A percentile compares a stretch with the other conserved stretches of the same genome.
These are phyloP conservation scores for Hippoglossus hippoglossus DNA, from an alignment of 2,797 vertebrate genomes.

Conservation along the genomic window DNA sequence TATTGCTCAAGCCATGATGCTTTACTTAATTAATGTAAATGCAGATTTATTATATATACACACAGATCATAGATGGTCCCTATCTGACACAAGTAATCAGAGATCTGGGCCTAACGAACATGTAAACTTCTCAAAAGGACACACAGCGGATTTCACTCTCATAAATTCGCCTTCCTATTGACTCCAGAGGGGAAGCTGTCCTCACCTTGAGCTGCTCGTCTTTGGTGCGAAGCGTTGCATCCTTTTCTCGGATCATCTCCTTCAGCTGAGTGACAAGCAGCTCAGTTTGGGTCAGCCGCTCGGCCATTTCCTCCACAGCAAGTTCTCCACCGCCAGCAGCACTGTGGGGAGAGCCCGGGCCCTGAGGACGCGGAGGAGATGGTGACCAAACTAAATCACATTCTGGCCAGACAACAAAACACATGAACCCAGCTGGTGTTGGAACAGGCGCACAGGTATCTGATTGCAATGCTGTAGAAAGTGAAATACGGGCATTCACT, in stretches of 20 bases:
- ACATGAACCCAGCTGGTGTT: not conserved
- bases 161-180: no score
- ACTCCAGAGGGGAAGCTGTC: not conserved
- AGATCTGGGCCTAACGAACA: no score
- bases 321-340: conserved; percentile 36
- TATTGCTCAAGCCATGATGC: no score
- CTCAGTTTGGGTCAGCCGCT: conserved; percentile 87
- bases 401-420: no score
- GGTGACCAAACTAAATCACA: no score
- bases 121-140: no score
- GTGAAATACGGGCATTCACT: not conserved
- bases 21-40: no score
- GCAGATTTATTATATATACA: no score
- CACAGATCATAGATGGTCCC: no score
- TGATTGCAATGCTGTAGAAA: not conserved
- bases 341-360: conserved; percentile 65
- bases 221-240: conserved; percentile 83
- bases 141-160: no score
- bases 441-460: no score
- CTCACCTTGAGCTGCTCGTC: conserved; percentile 90
- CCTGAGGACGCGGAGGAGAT: conserved; percentile 46
- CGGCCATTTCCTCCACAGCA: conserved; percentile 81
- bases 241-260: conserved; percentile 90
- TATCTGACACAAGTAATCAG: no score
- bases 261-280: conserved; percentile 91